Base-by-base conservation (phyloP, 2,113 vertebrate genomes). In the Mesembrinibis cayennensis region DNA sequence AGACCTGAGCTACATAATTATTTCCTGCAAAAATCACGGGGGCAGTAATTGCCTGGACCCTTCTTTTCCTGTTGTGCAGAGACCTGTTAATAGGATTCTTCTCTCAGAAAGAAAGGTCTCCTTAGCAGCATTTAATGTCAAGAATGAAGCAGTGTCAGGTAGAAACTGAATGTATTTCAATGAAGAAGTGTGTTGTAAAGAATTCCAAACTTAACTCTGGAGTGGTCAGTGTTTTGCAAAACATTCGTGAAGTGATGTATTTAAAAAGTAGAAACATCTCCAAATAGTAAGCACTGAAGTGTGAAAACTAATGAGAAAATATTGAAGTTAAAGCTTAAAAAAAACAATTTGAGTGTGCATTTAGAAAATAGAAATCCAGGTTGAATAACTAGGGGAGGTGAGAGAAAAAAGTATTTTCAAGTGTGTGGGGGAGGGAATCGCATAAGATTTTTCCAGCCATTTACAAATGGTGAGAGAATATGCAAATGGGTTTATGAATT, bases 211-310 rank as follows among this genome's bases (percentile, higher is more conserved):
- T 45, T 17, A 36, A 45, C 9, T 63, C 16, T 11, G 0, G 23
- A 47, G 88, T 2, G 13, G 38, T 49, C 11, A 0, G 50, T 8
- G 55, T 6, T 67, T 23, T 11, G 59, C 34, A 21, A 36, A 36
- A 4, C 15, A 6, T 10, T 59, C 2, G 3, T 9, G 38, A 11
- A n/a, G 36, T 16, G 53, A 14, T 25, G 27, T 5, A 1, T 50
- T 69, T 32, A 10, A 52, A 49, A 45, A 53, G 62, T 7, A 50
- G 67, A 45, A 52, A 8, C 17, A 0, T 47, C 44, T 63, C 38
- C 42, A 5, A 23, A 20, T 8, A n/a, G 15, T 11, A 6, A 10
- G 34, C 8, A 2, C 38, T 4, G 11, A 3, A 13, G 36, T 6
- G 45, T 18, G 67, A 16, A 36, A 71, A 22, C 40, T 3, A 58